A percentile compares a stretch with the other conserved stretches of the same genome.
These are phyloP conservation scores for Nymphicus hollandicus DNA, from an alignment of 2,113 vertebrate species.

Conservation along the genomic window DNA sequence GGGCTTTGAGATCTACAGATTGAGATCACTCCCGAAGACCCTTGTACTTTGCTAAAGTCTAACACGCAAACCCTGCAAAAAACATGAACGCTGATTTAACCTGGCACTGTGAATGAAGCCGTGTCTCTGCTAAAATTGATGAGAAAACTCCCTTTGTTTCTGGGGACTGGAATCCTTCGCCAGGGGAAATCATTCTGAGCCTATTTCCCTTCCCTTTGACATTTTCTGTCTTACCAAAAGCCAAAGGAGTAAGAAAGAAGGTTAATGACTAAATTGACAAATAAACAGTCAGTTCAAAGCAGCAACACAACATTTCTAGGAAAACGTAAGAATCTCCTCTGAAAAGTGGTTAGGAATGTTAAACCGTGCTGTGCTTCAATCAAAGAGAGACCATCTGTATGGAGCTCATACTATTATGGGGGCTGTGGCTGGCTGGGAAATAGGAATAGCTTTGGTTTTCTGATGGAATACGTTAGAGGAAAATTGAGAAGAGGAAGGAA, in stretches of 20 bases:
- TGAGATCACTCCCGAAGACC: not conserved
- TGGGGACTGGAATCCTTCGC: not conserved
- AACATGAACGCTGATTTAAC: slow-evolving; percentile 23
- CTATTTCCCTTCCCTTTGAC: slow-evolving; percentile 33
- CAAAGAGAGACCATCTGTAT: not conserved
- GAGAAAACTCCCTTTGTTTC: slow-evolving; percentile 36
- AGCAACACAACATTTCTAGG: not conserved
- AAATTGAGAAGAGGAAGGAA: not conserved
- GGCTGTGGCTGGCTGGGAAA: not conserved
- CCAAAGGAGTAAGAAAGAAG: slow-evolving; percentile 25
- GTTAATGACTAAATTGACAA: slow-evolving; percentile 47
- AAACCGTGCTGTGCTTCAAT: not conserved
- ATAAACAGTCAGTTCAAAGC: slow-evolving; percentile 49
- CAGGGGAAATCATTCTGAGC: slow-evolving; percentile 46
- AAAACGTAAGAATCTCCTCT: slow-evolving; percentile 7
- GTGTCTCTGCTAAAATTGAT: slow-evolving; percentile 19
- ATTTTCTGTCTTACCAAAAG: slow-evolving; percentile 42
- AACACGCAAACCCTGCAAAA: not conserved
- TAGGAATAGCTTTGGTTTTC: not conserved
- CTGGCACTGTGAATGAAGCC: not conserved
- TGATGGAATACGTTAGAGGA: not conserved
- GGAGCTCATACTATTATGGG: not conserved
- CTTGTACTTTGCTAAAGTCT: not conserved
- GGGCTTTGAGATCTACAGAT: not conserved
- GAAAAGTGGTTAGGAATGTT: not conserved